Evolutionary conservation across 2,113 vertebrate genomes (phyloP).

Genomic region (Neolamprologus ventralis): DNA sequence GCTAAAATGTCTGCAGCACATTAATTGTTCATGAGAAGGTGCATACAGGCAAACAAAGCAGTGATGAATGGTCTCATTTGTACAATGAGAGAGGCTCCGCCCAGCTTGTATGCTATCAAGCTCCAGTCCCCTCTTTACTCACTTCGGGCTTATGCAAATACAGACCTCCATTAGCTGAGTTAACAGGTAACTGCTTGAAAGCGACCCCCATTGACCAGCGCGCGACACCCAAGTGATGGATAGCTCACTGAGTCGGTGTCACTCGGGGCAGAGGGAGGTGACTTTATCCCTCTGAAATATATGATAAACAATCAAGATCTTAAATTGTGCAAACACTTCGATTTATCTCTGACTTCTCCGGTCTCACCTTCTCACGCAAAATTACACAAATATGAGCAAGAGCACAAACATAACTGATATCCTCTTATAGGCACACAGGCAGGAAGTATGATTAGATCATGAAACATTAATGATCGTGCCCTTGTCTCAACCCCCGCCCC

Average conservation of each 20-base stretch:
- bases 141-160: constrained; percentile 50
- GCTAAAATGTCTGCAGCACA: constrained; percentile 55
- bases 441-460: constrained; percentile 44
- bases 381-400: background rate
- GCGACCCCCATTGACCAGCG: constrained; percentile 43
- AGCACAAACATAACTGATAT: background rate
- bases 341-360: background rate
- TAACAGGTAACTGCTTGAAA: constrained; percentile 56
- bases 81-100: constrained; percentile 49
- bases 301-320: constrained; percentile 6
- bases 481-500: background rate
- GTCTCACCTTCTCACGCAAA: background rate
- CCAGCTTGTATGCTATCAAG: constrained; percentile 35
- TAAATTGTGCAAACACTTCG: background rate
- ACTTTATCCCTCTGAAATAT: background rate
- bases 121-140: constrained; percentile 20
- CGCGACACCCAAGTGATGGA: constrained; percentile 31
- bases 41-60: constrained; percentile 61
- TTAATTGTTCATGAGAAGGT: constrained; percentile 74
- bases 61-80: constrained; percentile 79
- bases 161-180: constrained; percentile 52
- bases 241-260: constrained; percentile 13
- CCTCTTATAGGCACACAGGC: background rate
- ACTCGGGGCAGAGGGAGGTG: background rate
- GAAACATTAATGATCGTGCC: constrained; percentile 48